A percentile compares a stretch with the other conserved stretches of the same genome.
Evolutionary conservation across 1,140 invertebrate genomes (phyloP).

Genomic region (Holotrichia oblita): DNA sequence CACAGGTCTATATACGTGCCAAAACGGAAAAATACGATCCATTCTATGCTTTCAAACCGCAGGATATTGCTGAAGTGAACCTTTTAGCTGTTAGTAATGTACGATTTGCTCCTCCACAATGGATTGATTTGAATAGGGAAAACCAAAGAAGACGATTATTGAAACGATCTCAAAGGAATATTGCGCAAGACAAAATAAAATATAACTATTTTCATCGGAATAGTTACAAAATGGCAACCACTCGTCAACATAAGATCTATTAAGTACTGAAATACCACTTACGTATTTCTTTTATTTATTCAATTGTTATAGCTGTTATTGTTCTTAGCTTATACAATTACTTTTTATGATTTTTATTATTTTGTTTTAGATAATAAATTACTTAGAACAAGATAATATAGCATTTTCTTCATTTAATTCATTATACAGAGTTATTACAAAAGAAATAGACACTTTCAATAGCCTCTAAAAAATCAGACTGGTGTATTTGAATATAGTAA

Average conservation of each 20-base stretch:
- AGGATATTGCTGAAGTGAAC: conserved; percentile 66
- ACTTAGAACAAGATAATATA: too few relatives aligned
- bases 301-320: not conserved
- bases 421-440: too few relatives aligned
- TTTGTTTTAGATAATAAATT: too few relatives aligned
- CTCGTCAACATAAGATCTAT: not conserved
- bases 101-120: conserved; percentile 57
- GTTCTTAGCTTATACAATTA: too few relatives aligned
- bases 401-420: too few relatives aligned
- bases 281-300: not conserved
- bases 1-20: not conserved
- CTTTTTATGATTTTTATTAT: too few relatives aligned
- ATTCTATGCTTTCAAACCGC: conserved; percentile 64
- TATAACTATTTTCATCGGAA: not conserved
- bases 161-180: not conserved
- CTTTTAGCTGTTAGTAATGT: conserved; percentile 62
- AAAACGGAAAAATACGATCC: conserved; percentile 57
- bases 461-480: too few relatives aligned
- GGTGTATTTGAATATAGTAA: too few relatives aligned
- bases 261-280: not conserved
- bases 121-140: conserved; percentile 4
- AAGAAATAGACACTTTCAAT: too few relatives aligned
- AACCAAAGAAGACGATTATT: not conserved
- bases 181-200: not conserved
- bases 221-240: not conserved